These are phyloP conservation scores for Bicyclus anynana DNA, from an alignment of 1,140 invertebrate species.

Conservation along the genomic window DNA sequence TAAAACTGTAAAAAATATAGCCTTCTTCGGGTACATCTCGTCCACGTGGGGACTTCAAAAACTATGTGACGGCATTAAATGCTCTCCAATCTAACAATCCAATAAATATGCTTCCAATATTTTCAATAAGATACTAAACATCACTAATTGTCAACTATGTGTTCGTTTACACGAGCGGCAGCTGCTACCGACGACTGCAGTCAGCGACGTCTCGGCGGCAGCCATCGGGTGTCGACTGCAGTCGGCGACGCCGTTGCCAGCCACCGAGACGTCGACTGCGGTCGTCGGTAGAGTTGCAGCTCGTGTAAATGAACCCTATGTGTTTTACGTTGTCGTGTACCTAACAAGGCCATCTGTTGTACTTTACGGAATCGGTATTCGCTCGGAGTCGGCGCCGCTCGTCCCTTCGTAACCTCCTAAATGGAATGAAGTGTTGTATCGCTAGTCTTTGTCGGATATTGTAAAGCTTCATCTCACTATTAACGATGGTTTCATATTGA, in stretches of 20 bases:
- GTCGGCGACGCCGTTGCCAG: no score
- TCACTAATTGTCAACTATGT: slow-evolving; percentile 37
- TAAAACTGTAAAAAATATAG: slow-evolving; percentile 74
- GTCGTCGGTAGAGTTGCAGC: no score
- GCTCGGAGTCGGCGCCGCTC: slow-evolving; percentile 25
- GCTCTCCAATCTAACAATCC: slow-evolving; percentile 54
- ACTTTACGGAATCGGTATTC: slow-evolving; percentile 54
- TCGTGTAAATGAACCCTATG: no score
- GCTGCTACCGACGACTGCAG: no score
- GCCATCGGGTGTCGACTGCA: no score
- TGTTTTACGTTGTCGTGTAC: slow-evolving; percentile 32
- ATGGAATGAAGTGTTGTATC: slow-evolving; percentile 61
- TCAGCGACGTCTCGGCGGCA: no score
- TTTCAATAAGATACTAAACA: slow-evolving; percentile 40
- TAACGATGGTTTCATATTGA: slow-evolving; percentile 34
- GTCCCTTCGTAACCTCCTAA: slow-evolving; percentile 40
- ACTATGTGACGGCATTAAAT: slow-evolving; percentile 56
- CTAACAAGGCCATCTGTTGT: slow-evolving; percentile 67
- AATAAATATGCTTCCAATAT: slow-evolving; percentile 55
- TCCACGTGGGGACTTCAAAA: slow-evolving; percentile 49
- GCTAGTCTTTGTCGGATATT: slow-evolving; percentile 43
- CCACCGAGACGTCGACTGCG: no score
- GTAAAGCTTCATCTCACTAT: slow-evolving; percentile 60
- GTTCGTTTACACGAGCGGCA: no score
- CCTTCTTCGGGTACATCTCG: slow-evolving; percentile 59